These are phyloP conservation scores for Coptotermes formosanus DNA, from an alignment of 1,140 invertebrate genomes.

Conservation along the genomic window DNA sequence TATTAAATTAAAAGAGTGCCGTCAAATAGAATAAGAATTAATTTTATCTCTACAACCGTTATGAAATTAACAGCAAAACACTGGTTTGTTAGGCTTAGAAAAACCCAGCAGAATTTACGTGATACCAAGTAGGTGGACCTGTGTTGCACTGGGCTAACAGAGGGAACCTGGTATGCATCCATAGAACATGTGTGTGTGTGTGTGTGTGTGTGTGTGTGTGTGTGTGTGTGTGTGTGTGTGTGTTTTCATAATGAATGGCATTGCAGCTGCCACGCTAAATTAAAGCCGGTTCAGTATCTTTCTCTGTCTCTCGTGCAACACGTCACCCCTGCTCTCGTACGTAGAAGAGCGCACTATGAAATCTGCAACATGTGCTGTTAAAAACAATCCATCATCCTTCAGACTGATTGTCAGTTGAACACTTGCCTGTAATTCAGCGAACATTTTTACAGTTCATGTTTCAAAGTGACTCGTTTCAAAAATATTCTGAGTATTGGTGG, in stretches of 20 bases:
- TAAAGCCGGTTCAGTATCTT: slow-evolving; percentile 17
- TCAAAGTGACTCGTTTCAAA: too few species aligned
- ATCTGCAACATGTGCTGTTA: neutral
- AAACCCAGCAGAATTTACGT: neutral
- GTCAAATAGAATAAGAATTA: neutral
- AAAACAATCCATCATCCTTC: neutral
- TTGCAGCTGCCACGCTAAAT: slow-evolving; percentile 27
- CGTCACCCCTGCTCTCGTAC: neutral
- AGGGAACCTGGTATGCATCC: neutral
- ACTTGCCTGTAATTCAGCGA: too few species aligned
- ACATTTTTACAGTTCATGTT: too few species aligned
- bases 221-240: neutral
- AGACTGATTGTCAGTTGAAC: neutral
- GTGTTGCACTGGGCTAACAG: neutral
- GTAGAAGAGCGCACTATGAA: neutral
- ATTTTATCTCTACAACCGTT: neutral
- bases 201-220: neutral
- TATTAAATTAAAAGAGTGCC: too few species aligned
- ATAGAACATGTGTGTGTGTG: neutral
- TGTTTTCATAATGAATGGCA: slow-evolving; percentile 22
- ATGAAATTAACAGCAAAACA: too few species aligned
- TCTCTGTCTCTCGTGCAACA: neutral
- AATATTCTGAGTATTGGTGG: too few species aligned
- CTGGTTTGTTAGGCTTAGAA: too few species aligned
- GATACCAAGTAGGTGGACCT: neutral